phyloP scores from a whole-genome alignment of 2,797 vertebrate species.

The Dermochelys coriacea region DNA sequence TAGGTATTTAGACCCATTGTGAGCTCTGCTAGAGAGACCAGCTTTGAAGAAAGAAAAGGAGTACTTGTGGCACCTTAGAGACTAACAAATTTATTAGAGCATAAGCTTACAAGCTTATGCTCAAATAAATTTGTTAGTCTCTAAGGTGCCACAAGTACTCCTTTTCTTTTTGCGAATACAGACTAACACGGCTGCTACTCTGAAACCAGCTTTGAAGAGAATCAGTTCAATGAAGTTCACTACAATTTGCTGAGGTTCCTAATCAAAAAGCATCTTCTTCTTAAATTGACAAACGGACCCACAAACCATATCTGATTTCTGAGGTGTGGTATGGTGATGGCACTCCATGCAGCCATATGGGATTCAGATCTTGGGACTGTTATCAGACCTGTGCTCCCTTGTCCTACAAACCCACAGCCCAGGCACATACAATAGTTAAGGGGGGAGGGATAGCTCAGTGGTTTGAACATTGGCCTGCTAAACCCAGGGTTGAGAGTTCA shows the following conservation, averaged over 20 bases:
- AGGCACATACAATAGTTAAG: accelerated
- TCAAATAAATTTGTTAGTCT: too few relatives aligned
- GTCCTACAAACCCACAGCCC: accelerated
- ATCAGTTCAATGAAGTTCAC: background rate
- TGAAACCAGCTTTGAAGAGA: background rate
- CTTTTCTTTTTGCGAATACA: too few relatives aligned
- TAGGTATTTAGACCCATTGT: background rate
- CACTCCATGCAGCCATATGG: background rate
- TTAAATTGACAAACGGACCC: background rate
- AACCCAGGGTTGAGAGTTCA: too few relatives aligned
- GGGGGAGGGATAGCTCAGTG: too few relatives aligned
- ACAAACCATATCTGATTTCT: background rate
- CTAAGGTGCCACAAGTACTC: too few relatives aligned
- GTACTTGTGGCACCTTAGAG: too few relatives aligned
- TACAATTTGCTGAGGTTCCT: background rate
- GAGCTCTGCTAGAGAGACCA: background rate
- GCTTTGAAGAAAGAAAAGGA: background rate
- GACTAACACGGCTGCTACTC: too few relatives aligned
- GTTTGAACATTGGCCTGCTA: too few relatives aligned
- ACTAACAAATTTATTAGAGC: too few relatives aligned
- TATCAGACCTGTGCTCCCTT: background rate
- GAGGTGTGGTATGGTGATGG: background rate
- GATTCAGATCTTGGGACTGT: background rate
- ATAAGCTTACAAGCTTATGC: too few relatives aligned
- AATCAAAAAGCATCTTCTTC: background rate